phyloP scores from a whole-genome alignment of 2,888 invertebrate genomes.

The Leptarthrus brevirostris region DNA sequence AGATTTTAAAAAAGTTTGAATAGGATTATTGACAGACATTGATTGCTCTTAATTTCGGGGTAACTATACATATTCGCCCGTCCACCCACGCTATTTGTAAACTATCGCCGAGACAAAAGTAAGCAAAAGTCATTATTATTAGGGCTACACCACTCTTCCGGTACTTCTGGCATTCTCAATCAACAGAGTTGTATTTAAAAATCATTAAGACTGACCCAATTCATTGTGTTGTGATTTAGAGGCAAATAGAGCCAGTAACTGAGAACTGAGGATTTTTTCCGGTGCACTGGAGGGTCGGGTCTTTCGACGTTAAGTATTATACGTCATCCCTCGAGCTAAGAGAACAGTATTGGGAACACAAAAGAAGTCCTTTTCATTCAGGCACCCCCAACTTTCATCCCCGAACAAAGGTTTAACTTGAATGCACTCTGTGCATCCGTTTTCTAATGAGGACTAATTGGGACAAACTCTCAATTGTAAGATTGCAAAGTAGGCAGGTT shows the following conservation, averaged over 20 bases:
- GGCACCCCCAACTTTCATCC: slow-evolving; percentile 12
- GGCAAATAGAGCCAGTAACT: background rate
- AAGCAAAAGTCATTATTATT: slow-evolving; percentile 34
- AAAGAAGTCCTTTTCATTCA: slow-evolving; percentile 21
- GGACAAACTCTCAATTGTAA: background rate
- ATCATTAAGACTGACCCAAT: slow-evolving; percentile 42
- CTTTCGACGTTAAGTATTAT: slow-evolving; percentile 5
- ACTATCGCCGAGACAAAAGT: slow-evolving; percentile 36
- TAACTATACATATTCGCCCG: background rate
- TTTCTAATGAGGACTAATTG: slow-evolving; percentile 40
- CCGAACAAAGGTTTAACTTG: slow-evolving; percentile 5
- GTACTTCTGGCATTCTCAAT: slow-evolving; percentile 4
- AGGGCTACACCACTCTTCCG: background rate
- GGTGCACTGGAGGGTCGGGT: background rate
- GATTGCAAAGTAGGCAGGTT: background rate
- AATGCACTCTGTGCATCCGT: slow-evolving; percentile 25
- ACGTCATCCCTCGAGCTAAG: slow-evolving; percentile 30
- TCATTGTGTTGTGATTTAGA: slow-evolving; percentile 28
- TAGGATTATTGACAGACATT: slow-evolving; percentile 32
- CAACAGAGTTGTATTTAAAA: slow-evolving; percentile 23
- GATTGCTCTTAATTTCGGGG: slow-evolving; percentile 35
- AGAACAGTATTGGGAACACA: slow-evolving; percentile 25
- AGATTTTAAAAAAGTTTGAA: background rate
- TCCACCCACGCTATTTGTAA: slow-evolving; percentile 43
- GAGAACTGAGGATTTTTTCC: background rate